Evolutionary conservation across 64 coral and sea anemone species (phyloP).

Genomic region (Dendrophyllia cribrosa): DNA sequence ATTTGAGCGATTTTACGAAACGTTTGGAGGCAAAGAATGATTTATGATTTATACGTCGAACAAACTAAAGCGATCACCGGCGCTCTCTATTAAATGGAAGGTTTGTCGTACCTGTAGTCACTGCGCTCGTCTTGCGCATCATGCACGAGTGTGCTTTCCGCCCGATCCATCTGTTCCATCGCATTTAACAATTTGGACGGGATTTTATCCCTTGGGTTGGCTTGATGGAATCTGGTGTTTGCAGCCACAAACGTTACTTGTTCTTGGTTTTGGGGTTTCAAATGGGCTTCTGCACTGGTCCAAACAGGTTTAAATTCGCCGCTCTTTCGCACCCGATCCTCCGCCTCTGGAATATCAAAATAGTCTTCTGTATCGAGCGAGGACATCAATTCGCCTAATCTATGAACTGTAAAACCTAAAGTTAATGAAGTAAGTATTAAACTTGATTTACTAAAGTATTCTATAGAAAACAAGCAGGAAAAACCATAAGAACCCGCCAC

Average conservation of each 20-base stretch:
- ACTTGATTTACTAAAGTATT: neutral
- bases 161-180: neutral
- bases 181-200: neutral
- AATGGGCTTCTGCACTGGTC: constrained; percentile 20
- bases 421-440: neutral
- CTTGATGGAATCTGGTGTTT: neutral
- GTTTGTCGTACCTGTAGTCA: too few species aligned
- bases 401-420: neutral
- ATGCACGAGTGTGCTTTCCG: too few species aligned
- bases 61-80: too few species aligned
- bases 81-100: too few species aligned
- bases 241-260: neutral
- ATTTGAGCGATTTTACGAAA: too few species aligned
- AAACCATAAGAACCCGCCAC: neutral
- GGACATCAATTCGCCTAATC: neutral
- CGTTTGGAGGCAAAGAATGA: too few species aligned
- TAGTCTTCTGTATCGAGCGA: neutral
- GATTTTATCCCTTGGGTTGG: neutral
- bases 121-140: neutral
- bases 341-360: constrained; percentile 2
- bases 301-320: neutral
- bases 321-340: neutral
- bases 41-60: too few species aligned
- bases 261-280: neutral
- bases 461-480: neutral